Evolutionary conservation across 2,797 vertebrate genomes (phyloP), one percentile per base, ranked within the genome.

Genomic region (Platalea minor): DNA sequence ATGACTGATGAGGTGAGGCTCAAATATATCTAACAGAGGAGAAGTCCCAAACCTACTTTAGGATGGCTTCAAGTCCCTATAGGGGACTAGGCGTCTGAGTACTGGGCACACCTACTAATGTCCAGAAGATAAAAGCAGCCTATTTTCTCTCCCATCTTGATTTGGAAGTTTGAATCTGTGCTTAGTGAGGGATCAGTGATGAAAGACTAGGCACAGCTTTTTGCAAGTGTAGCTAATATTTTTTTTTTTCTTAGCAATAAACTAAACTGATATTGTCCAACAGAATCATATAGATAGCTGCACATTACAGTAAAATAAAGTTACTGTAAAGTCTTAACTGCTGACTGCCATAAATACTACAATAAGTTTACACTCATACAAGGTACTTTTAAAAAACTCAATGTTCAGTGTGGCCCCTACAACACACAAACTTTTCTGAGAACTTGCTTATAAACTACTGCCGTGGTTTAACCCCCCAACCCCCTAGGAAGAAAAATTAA

Each of bases 51-150:
- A 43, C 7, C 9, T 70, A 11, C 13, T 74, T 86, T 74, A 67
- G 25, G 65, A 70, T 21, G 23, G 6, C 33, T 77, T 43, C 13
- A 37, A 31, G 43, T 80, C 17, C 11, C 11, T 46, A 1, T 5
- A 31, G 35, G 14, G 16, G 9, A 46, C 39, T 33, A 46, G n/a
- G 8, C 1, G 2, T 61, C 26, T 1, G 3, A 70, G 28, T 83
- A 29, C 29, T 72, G 17, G 29, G 17, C 17, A 50, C 6, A n/a
- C 0, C 23, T 13, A 11, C 13, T 29, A 29, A 23, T 0, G 3
- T 13, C 20, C 13, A 21, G 54, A 68, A 70, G 21, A 45, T 31
- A 65, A 64, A 91, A 79, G 7, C 35, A 80, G 11, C 8, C 14
- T 65, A 11, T 50, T 91, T 88, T 59, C 23, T 86, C 24, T 88